Evolutionary conservation across 2,888 invertebrate species (phyloP).

Genomic region (Orchestes rusci): DNA sequence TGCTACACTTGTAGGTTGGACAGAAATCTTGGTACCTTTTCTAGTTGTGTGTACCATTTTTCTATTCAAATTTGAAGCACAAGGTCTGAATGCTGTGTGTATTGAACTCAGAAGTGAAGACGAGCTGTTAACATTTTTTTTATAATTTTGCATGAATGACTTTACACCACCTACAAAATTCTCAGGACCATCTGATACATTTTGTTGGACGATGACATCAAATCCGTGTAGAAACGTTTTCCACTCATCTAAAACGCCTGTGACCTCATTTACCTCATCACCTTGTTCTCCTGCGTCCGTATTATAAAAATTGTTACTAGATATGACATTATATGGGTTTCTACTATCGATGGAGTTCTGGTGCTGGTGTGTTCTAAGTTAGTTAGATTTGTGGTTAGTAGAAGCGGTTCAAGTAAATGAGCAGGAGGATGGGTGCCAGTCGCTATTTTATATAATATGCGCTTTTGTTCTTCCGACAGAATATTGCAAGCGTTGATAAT

Average conservation of each 20-base stretch:
- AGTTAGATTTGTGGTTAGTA: neutral
- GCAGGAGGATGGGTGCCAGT: neutral
- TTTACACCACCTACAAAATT: constrained; percentile 4
- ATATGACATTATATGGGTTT: too few relatives aligned
- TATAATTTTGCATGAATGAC: too few relatives aligned
- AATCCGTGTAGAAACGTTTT: constrained; percentile 1
- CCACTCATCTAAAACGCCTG: constrained; percentile 1
- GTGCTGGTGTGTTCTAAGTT: neutral
- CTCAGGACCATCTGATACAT: constrained; percentile 3
- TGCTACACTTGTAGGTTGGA: constrained; percentile 6
- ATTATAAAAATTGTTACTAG: constrained; percentile 2
- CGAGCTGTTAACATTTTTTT: constrained; percentile 7
- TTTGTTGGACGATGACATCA: neutral
- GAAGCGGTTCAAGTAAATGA: constrained; percentile 3
- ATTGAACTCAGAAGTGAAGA: constrained; percentile 5
- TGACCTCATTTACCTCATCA: neutral
- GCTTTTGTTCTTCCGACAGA: constrained; percentile 5
- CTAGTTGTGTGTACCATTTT: constrained; percentile 5
- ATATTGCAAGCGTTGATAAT: constrained; percentile 4
- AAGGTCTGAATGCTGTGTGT: constrained; percentile 6
- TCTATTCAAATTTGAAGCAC: constrained; percentile 1
- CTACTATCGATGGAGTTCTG: too few relatives aligned
- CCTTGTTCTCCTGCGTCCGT: neutral
- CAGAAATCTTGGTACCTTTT: constrained; percentile 7
- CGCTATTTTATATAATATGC: constrained; percentile 4